phyloP scores from a whole-genome alignment of 2,888 invertebrate genomes.

The Hydropsyche betteni region DNA sequence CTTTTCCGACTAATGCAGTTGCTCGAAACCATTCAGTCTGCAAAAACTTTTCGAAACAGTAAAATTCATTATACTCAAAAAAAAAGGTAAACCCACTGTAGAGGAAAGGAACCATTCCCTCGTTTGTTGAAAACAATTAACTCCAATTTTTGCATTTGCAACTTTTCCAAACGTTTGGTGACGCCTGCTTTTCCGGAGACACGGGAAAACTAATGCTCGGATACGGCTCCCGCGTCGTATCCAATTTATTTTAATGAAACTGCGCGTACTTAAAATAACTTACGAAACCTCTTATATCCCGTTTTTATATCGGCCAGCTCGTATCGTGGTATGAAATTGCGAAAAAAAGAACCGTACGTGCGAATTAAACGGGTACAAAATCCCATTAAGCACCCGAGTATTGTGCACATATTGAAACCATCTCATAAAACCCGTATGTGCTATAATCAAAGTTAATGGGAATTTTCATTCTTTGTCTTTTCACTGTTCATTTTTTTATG shows the following conservation, averaged over 20 bases:
- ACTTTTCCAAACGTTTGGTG: background rate
- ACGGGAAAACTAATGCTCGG: conserved; percentile 16
- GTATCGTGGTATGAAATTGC: background rate
- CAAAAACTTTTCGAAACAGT: conserved; percentile 3
- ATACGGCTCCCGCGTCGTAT: background rate
- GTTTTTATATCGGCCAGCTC: conserved; percentile 4
- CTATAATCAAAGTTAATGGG: too few relatives aligned
- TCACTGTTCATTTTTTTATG: too few relatives aligned
- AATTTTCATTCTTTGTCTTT: too few relatives aligned
- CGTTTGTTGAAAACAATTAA: background rate
- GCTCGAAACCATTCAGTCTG: background rate
- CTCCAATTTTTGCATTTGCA: background rate
- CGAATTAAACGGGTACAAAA: too few relatives aligned
- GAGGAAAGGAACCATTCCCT: too few relatives aligned
- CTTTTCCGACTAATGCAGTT: background rate
- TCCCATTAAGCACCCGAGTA: too few relatives aligned
- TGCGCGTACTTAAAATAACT: conserved; percentile 7
- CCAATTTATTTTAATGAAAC: conserved; percentile 32
- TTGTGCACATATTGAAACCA: too few relatives aligned
- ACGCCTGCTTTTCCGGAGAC: conserved; percentile 5
- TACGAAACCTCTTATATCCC: conserved; percentile 20
- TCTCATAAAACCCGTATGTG: too few relatives aligned
- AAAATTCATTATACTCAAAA: too few relatives aligned
- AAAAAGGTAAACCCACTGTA: too few relatives aligned
- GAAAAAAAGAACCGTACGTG: too few relatives aligned